Evolutionary conservation across 1,140 invertebrate genomes (phyloP).

Genomic region (Zaprionus camerounensis): DNA sequence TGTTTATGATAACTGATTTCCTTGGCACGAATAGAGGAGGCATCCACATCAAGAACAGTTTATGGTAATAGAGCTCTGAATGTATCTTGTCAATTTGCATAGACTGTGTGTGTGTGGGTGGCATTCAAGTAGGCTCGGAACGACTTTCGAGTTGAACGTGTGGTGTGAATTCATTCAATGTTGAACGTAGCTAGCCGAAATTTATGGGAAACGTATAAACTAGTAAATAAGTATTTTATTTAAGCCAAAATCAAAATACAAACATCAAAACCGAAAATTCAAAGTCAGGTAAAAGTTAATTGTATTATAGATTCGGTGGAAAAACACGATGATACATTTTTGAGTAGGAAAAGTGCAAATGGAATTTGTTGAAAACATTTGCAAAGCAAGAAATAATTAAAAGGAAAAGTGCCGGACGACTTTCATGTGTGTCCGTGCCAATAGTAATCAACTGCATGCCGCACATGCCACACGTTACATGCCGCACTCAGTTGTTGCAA

Average conservation of each 20-base stretch:
- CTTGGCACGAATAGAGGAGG: background rate
- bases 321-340: background rate
- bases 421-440: slow-evolving; percentile 34
- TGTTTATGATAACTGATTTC: background rate
- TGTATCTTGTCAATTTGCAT: slow-evolving; percentile 9
- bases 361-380: slow-evolving; percentile 17
- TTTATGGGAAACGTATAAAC: background rate
- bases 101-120: slow-evolving; percentile 14
- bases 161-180: background rate
- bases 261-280: background rate
- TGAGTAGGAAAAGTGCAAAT: slow-evolving; percentile 1
- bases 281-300: slow-evolving; percentile 3
- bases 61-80: background rate
- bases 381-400: slow-evolving; percentile 31
- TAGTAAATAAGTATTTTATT: too few relatives aligned
- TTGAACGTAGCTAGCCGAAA: slow-evolving; percentile 16
- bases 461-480: slow-evolving; percentile 7
- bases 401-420: slow-evolving; percentile 28
- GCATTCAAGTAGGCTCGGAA: slow-evolving; percentile 16
- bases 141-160: background rate
- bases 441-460: slow-evolving; percentile 27
- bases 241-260: background rate
- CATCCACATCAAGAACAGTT: background rate
- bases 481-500: slow-evolving; percentile 30
- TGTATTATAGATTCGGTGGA: background rate